phyloP scores from a whole-genome alignment of 2,888 invertebrate genomes.

The Dynastes hyllus region DNA sequence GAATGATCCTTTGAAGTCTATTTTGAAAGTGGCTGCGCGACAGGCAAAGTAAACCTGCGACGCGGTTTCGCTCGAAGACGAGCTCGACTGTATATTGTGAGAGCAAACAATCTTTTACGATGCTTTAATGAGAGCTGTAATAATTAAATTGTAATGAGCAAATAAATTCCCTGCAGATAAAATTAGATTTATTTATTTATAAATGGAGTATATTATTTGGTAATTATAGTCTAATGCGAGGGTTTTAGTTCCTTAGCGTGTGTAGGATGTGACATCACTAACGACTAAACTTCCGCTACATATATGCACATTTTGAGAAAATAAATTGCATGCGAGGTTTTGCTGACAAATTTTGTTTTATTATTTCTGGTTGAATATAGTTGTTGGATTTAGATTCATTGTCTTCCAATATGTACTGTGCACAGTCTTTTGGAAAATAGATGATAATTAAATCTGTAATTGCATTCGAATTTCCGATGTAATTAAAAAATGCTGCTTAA shows the following conservation, averaged over 20 bases:
- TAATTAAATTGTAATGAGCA: slow-evolving; percentile 11
- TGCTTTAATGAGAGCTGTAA: slow-evolving; percentile 11
- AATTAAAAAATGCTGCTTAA: no score
- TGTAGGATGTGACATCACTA: not conserved
- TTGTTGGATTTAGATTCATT: no score
- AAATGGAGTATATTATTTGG: slow-evolving; percentile 11
- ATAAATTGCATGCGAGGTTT: not conserved
- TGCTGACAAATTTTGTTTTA: not conserved
- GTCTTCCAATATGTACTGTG: no score
- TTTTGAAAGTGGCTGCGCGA: slow-evolving; percentile 15
- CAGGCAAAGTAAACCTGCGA: not conserved
- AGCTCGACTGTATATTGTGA: slow-evolving; percentile 7
- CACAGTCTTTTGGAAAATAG: no score
- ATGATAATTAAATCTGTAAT: no score
- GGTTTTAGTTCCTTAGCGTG: not conserved
- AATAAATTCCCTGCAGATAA: slow-evolving; percentile 5
- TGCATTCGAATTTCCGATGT: no score
- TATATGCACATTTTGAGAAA: not conserved
- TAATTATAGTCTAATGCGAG: not conserved
- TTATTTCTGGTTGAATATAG: not conserved
- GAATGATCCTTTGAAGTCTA: slow-evolving; percentile 33
- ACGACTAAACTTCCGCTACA: not conserved
- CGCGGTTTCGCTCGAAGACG: no score
- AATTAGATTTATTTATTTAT: slow-evolving; percentile 19
- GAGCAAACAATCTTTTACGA: slow-evolving; percentile 21